Conservation (phyloP, 2,888 invertebrate species). For the Diaphora mendica region DNA sequence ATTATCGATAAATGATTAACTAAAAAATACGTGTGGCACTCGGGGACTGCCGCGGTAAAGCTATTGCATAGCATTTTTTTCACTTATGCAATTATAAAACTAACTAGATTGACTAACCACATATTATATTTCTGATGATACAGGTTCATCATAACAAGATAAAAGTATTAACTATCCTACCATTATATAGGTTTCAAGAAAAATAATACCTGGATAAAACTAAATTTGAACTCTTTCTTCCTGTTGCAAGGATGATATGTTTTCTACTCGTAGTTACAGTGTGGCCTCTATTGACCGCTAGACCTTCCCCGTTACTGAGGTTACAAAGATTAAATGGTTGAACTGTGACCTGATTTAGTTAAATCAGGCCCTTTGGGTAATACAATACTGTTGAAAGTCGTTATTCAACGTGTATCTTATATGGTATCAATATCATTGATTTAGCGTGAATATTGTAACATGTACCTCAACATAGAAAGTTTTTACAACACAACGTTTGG, state of each 20-base stretch:
- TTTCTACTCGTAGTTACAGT: neutral
- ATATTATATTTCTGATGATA: too few relatives aligned
- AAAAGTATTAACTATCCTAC: too few relatives aligned
- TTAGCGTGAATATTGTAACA: neutral
- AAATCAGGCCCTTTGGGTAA: conserved; percentile 22
- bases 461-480: neutral
- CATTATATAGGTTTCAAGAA: neutral
- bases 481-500: neutral
- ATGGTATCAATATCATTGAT: conserved; percentile 5
- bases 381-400: conserved; percentile 15
- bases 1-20: too few relatives aligned
- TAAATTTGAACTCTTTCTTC: neutral
- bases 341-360: conserved; percentile 15
- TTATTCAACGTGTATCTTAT: conserved; percentile 1
- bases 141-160: too few relatives aligned
- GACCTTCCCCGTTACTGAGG: neutral
- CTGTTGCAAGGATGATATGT: neutral
- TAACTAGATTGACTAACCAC: too few relatives aligned
- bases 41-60: too few relatives aligned
- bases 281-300: conserved; percentile 1
- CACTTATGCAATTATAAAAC: too few relatives aligned
- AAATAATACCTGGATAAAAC: neutral
- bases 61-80: too few relatives aligned
- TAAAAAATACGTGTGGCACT: too few relatives aligned
- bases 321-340: conserved; percentile 18